These are phyloP conservation scores for Rhaphigaster nebulosa DNA, from an alignment of 2,888 invertebrate genomes.

Conservation along the genomic window DNA sequence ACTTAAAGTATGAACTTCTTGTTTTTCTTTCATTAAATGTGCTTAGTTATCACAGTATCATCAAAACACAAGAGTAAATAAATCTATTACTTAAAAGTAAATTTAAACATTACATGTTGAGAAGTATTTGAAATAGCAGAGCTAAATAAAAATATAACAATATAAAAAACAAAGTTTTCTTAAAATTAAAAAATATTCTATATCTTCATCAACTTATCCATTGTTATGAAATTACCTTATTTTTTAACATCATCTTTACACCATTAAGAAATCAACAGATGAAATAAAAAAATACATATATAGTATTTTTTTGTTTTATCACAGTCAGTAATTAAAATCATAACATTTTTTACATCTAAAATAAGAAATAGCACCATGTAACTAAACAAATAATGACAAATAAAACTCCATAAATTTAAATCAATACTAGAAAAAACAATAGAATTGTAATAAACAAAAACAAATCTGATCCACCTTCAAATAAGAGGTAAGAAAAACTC, in stretches of 20 bases:
- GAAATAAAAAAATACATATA: slow-evolving; percentile 17
- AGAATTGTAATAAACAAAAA: neutral
- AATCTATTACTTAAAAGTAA: neutral
- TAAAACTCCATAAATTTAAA: slow-evolving; percentile 1
- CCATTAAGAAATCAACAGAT: neutral
- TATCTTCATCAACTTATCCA: neutral
- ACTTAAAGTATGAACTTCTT: neutral
- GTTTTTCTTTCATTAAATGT: neutral
- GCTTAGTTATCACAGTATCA: neutral
- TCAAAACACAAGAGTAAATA: neutral
- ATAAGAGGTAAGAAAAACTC: neutral
- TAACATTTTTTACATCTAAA: neutral
- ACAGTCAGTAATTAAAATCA: slow-evolving; percentile 19
- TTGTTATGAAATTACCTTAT: neutral
- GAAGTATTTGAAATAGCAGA: too few species aligned
- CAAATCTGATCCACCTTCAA: neutral
- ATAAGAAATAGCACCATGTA: slow-evolving; percentile 6
- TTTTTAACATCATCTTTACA: neutral
- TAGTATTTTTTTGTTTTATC: slow-evolving; percentile 21
- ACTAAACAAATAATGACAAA: neutral
- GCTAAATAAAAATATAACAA: too few species aligned
- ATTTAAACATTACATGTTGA: too few species aligned
- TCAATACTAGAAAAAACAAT: neutral
- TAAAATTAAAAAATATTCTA: neutral
- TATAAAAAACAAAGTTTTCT: neutral